Base-by-base conservation (phyloP, 2,797 vertebrate species). In the Epinephelus malabaricus region DNA sequence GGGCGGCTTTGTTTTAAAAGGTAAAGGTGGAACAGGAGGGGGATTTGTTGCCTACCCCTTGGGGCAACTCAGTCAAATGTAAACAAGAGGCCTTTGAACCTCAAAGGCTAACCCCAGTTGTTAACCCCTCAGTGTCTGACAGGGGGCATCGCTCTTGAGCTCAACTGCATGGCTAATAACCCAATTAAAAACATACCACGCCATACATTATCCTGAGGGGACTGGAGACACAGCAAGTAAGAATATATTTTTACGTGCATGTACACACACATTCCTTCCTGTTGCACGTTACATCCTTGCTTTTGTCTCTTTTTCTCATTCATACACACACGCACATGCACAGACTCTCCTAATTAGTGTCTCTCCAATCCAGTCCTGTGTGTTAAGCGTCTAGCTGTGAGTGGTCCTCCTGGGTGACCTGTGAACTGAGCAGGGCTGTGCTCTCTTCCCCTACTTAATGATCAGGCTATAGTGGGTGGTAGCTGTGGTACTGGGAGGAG, bases 11-110 rank as follows among this genome's bases (percentile, higher is more conserved):
- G 87, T 89, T 89, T 92, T 90, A 61, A 83, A 89, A 92, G 86
- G 86, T 86, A 86, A 87, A 91, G 81, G 82, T 89, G 83, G 82
- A 85, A 45, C 30, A 14, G 18, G 15, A 40, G 65, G 72, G 67
- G 64, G 51, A 43, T 43, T 40, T 56, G 63, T 62, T 80, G 78
- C 72, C 67, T 58, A 23, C 67, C 85, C 88, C 82, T 78, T 58
- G 83, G 87, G 89, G 73, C 79, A 76, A 75, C 82, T 86, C 87
- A 79, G 86, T 88, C 91, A 86, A 90, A 92, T 92, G 89, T 92
- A 94, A 94, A 94, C 93, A 92, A 83, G 86, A 87, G 83, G 85
- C 90, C 91, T 95, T 91, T 94, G 92, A 95, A 94, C 94, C 91
- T 92, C 83, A 90, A 86, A 90, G 86, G 76, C 87, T 88, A 86